A percentile compares a stretch with the other conserved stretches of the same genome.
These are phyloP conservation scores for Notechis scutatus DNA, from an alignment of 2,113 vertebrate genomes.

Conservation along the genomic window DNA sequence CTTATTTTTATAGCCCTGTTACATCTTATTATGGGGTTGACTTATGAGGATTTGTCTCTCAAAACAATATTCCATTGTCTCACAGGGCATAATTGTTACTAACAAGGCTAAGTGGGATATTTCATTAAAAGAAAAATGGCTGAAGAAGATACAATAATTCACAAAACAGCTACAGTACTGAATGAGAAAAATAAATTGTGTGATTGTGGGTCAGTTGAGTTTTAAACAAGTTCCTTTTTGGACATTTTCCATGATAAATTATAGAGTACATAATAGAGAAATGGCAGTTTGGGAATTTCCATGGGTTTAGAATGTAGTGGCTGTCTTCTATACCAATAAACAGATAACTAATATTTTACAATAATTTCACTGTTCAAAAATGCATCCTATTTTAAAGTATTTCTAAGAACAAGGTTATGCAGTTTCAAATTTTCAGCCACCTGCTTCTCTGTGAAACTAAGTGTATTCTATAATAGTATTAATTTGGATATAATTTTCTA, in stretches of 20 bases:
- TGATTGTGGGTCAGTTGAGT: not conserved
- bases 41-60: not conserved
- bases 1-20: not conserved
- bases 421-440: slow-evolving; percentile 27
- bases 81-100: not conserved
- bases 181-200: not conserved
- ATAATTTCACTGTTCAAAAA: slow-evolving; percentile 24
- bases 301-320: not conserved
- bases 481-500: slow-evolving; percentile 28
- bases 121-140: not conserved
- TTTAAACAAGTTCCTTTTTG: not conserved
- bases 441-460: slow-evolving; percentile 40
- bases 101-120: not conserved
- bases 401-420: not conserved
- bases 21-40: not conserved
- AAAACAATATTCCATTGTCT: slow-evolving; percentile 4
- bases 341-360: not conserved
- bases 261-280: not conserved
- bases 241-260: not conserved
- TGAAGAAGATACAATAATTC: not conserved
- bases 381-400: slow-evolving; percentile 22
- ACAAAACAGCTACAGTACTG: not conserved
- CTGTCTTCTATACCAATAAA: not conserved
- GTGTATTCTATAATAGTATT: slow-evolving; percentile 40
- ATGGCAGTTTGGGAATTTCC: not conserved